Evolutionary conservation across 1,140 invertebrate genomes (phyloP), one percentile per base, ranked within the genome.

Genomic region (Lepeophtheirus salmonis): DNA sequence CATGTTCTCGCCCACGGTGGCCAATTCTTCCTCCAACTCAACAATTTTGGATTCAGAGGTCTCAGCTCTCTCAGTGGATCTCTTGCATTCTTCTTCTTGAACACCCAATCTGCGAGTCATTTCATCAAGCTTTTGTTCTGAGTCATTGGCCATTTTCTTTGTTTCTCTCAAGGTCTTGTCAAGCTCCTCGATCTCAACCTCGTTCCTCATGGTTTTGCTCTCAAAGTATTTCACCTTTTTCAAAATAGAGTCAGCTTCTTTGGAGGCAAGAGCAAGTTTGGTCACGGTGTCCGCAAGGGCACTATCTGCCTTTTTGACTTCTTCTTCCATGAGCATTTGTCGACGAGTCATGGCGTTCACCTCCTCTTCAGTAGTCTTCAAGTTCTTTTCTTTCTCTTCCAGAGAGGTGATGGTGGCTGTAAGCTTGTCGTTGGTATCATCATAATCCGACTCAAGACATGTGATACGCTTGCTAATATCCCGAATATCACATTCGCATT

Each of bases 161-260:
- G 57, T 60, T 21, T 50, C 30, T 1, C 57, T 21, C 17, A 60
- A 16, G 17, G 30, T 60, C 17, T 60, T 60, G 48, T 61, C 59
- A 17, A 61, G 50, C 18, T 61, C 59, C 23, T 61, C 59, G 24
- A 61, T 61, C 12, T 24, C 49, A 10, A 61, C 59, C 49, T 60
- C 57, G 30, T 60, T 60, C 20, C 49, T 50, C 57, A 60, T 50
- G 57, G 41, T 52, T 23, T 61, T 61, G 50, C 50, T 61, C 49
- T 61, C 59, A 61, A 55, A 54, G 49, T 52, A 20, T 23, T 61
- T 61, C n/a, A 61, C 59, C 48, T 20, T 25, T 23, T 61, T 61
- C n/a, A 61, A 23, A 17, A 61, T 54, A 10, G 17, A 20, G 30
- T 60, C 57, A 20, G 57, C 57, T 23, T 60, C 48, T 21, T 60